Conservation (phyloP, 2,797 vertebrate genomes). For the Meda fulgida region DNA sequence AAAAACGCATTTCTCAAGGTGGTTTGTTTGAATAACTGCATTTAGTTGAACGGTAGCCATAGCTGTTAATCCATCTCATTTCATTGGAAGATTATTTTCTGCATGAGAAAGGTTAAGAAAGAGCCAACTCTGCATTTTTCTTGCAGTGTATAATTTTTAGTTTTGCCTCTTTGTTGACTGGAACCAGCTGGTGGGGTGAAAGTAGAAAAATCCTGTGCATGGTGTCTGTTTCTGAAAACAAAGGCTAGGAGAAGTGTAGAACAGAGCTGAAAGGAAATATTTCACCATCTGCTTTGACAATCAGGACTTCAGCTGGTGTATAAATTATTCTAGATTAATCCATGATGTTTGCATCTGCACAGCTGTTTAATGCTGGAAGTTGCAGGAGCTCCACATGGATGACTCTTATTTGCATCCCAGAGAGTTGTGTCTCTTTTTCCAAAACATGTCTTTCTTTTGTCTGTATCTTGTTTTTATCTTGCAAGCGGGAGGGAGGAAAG, state of each 20-base stretch:
- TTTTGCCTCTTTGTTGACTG: conserved; percentile 67
- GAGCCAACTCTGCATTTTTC: conserved; percentile 69
- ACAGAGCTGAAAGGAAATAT: conserved; percentile 75
- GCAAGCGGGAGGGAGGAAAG: conserved; percentile 70
- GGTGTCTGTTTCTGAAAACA: conserved; percentile 72
- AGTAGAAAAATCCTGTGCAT: conserved; percentile 41
- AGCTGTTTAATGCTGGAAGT: conserved; percentile 70
- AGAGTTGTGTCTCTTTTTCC: conserved; percentile 50
- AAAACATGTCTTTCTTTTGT: conserved; percentile 56
- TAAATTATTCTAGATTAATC: conserved; percentile 69
- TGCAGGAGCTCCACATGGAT: conserved; percentile 38
- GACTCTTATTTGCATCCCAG: conserved; percentile 62
- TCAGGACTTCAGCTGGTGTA: conserved; percentile 70
- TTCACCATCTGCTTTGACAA: conserved; percentile 73
- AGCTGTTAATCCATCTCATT: conserved; percentile 69
- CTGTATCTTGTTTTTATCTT: conserved; percentile 66
- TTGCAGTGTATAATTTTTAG: conserved; percentile 63
- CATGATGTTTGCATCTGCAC: conserved; percentile 69
- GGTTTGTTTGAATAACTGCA: conserved; percentile 73
- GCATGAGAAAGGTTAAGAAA: conserved; percentile 65
- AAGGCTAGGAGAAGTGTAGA: conserved; percentile 73
- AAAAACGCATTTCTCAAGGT: conserved; percentile 57
- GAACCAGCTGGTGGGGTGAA: conserved; percentile 72
- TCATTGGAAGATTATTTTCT: conserved; percentile 62
- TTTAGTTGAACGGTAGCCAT: conserved; percentile 66